phyloP scores from a whole-genome alignment of 2,113 vertebrate genomes.

The Bambusicola thoracicus region DNA sequence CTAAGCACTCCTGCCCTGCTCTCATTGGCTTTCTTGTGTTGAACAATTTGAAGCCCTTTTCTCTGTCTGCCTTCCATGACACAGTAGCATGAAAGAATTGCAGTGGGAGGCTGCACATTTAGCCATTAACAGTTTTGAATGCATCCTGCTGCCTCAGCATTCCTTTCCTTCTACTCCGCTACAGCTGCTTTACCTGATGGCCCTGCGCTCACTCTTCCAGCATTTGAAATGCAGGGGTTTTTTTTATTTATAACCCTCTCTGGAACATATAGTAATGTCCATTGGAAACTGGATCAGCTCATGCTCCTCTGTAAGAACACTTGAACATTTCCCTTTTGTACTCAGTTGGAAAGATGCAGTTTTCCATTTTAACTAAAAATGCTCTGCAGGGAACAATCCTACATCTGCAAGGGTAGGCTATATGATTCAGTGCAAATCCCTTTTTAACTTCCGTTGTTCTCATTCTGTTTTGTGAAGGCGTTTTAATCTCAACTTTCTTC shows the following conservation, averaged over 20 bases:
- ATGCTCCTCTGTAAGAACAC: background rate
- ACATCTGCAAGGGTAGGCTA: background rate
- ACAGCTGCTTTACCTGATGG: background rate
- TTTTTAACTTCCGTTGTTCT: background rate
- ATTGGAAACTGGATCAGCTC: background rate
- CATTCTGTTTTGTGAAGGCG: background rate
- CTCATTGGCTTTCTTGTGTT: background rate
- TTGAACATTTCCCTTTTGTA: conserved; percentile 23
- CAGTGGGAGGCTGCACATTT: rapidly evolving
- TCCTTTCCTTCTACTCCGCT: background rate
- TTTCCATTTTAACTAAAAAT: conserved; percentile 21
- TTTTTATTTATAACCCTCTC: conserved; percentile 22
- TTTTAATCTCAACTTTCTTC: background rate
- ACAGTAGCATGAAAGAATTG: background rate
- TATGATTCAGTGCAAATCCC: background rate
- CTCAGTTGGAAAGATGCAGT: background rate
- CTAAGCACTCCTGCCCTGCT: background rate
- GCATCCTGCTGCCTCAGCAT: background rate
- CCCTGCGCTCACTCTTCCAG: background rate
- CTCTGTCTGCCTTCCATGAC: background rate
- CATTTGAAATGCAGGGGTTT: background rate
- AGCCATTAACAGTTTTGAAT: background rate
- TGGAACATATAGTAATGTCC: background rate
- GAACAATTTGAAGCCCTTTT: rapidly evolving
- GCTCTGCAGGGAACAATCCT: background rate